Percentiles rank a stretch among this genome's conserved stretches.
Evolutionary conservation across 2,888 invertebrate species (phyloP).

Genomic region (Conops quadrifasciatus): DNA sequence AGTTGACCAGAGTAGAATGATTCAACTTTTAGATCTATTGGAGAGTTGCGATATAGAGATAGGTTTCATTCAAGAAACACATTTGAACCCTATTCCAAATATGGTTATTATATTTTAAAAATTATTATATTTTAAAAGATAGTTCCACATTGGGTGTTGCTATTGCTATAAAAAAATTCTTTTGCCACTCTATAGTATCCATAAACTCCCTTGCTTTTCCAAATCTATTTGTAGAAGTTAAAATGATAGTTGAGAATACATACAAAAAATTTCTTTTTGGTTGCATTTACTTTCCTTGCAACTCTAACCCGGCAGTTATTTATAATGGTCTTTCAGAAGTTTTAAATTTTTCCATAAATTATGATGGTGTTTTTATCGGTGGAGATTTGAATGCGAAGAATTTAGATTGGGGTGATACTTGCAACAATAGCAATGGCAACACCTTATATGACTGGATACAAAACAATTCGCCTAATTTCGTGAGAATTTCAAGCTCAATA

Average conservation of each 20-base stretch:
- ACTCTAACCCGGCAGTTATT: background rate
- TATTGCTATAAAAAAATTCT: background rate
- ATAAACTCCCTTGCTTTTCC: background rate
- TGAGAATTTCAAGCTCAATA: background rate
- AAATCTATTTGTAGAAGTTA: background rate
- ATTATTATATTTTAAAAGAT: conserved; percentile 22
- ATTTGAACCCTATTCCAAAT: background rate
- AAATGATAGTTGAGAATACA: background rate
- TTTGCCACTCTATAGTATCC: background rate
- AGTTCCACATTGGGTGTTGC: background rate
- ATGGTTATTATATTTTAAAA: background rate
- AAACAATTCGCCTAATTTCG: background rate
- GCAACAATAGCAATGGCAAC: conserved; percentile 27
- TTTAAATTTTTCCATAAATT: background rate
- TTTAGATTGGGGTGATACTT: background rate
- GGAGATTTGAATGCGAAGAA: conserved; percentile 8
- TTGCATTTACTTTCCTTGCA: background rate
- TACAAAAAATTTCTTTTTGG: conserved; percentile 8
- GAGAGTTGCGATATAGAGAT: background rate
- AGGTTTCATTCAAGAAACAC: conserved; percentile 23
- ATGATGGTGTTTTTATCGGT: conserved; percentile 1
- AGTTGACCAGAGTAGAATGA: background rate
- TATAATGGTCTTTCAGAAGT: background rate
- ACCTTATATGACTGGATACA: background rate
- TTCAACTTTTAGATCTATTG: background rate